Percentiles rank a stretch among this genome's conserved stretches.
phyloP scores from a whole-genome alignment of 2,888 invertebrate genomes.

The Drosophila dives region DNA sequence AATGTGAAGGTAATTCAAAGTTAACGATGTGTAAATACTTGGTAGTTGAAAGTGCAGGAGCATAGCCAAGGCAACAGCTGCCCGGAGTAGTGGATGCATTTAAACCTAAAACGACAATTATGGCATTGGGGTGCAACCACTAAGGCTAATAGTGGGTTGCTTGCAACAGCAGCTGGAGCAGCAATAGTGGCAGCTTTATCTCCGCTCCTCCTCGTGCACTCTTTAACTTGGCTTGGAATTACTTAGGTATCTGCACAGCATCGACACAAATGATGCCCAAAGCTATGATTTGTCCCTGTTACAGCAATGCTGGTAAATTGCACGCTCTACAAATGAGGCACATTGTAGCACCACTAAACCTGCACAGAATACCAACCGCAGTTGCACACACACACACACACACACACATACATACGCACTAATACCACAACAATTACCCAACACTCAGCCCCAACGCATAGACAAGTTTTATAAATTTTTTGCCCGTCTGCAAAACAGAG shows the following conservation, averaged over 20 bases:
- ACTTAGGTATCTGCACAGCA: slow-evolving; percentile 38
- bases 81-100: slow-evolving; percentile 1
- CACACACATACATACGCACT: slow-evolving; percentile 17
- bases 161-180: not conserved
- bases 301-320: slow-evolving; percentile 56
- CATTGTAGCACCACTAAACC: slow-evolving; percentile 54
- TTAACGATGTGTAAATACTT: slow-evolving; percentile 81
- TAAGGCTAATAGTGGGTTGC: slow-evolving; percentile 7
- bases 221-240: slow-evolving; percentile 25
- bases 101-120: slow-evolving; percentile 64
- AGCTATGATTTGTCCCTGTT: slow-evolving; percentile 69
- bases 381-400: slow-evolving; percentile 13
- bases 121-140: slow-evolving; percentile 56
- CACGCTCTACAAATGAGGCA: slow-evolving; percentile 71
- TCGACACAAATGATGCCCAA: slow-evolving; percentile 42
- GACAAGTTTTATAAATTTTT: slow-evolving; percentile 68
- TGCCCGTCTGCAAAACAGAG: slow-evolving; percentile 27
- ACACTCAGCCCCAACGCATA: slow-evolving; percentile 54
- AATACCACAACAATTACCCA: slow-evolving; percentile 75
- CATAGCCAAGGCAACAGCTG: slow-evolving; percentile 17
- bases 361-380: slow-evolving; percentile 1
- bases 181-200: not conserved
- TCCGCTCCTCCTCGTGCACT: not conserved
- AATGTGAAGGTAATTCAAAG: slow-evolving; percentile 64
- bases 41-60: slow-evolving; percentile 60